Evolutionary conservation across 2,113 vertebrate species (phyloP).

Genomic region (Festucalex cinctus): DNA sequence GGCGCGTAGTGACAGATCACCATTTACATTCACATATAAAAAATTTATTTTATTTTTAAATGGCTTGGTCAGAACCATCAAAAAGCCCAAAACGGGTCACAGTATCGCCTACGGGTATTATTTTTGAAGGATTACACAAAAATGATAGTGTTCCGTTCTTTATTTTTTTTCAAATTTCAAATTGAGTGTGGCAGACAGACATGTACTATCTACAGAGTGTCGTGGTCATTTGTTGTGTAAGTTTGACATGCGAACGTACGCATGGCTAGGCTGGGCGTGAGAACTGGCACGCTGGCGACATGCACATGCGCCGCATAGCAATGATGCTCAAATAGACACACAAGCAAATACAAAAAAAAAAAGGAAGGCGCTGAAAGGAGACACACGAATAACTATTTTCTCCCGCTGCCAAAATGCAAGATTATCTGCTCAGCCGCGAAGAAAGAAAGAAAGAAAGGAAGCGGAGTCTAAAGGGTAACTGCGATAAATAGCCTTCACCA

Average conservation of each 20-base stretch:
- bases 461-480: constrained; percentile 15
- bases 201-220: too few relatives aligned
- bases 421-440: constrained; percentile 41
- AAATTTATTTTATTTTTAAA: too few relatives aligned
- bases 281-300: constrained; percentile 53
- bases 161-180: too few relatives aligned
- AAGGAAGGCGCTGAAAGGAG: constrained; percentile 41
- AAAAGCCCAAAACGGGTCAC: too few relatives aligned
- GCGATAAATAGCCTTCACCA: background rate
- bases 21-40: background rate
- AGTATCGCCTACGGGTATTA: too few relatives aligned
- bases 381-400: constrained; percentile 37
- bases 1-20: too few relatives aligned
- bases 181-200: too few relatives aligned
- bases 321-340: constrained; percentile 21
- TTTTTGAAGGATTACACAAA: background rate
- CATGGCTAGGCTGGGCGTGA: constrained; percentile 59
- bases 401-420: constrained; percentile 41
- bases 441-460: constrained; percentile 11
- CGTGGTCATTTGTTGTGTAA: background rate
- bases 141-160: too few relatives aligned
- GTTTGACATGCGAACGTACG: constrained; percentile 16
- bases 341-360: constrained; percentile 30
- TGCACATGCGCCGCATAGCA: constrained; percentile 54
- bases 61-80: too few relatives aligned